phyloP scores from a whole-genome alignment of 2,888 invertebrate species.

The Parasteatoda lunata region DNA sequence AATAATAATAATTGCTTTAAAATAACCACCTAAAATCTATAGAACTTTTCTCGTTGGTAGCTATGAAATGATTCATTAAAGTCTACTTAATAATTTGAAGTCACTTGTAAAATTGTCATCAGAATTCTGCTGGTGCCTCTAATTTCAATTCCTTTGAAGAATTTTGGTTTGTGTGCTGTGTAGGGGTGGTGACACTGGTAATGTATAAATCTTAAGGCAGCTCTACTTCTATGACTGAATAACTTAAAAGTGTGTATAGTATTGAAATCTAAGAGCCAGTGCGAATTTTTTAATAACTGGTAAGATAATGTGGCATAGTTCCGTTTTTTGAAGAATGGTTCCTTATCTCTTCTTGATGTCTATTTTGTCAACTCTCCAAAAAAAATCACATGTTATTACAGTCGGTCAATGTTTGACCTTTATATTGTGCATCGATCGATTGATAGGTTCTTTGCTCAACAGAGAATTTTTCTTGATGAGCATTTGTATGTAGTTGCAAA shows the following conservation, averaged over 20 bases:
- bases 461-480: slow-evolving; percentile 62
- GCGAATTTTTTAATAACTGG: slow-evolving; percentile 47
- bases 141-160: neutral
- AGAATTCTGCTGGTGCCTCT: slow-evolving; percentile 51
- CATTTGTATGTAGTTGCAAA: slow-evolving; percentile 67
- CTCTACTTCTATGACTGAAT: slow-evolving; percentile 55
- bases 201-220: slow-evolving; percentile 66
- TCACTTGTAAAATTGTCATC: no score
- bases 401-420: slow-evolving; percentile 53
- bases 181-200: slow-evolving; percentile 68
- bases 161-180: slow-evolving; percentile 42
- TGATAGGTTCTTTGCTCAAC: slow-evolving; percentile 65
- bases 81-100: no score
- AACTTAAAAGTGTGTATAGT: slow-evolving; percentile 44
- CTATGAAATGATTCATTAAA: no score
- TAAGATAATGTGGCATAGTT: slow-evolving; percentile 54
- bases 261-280: slow-evolving; percentile 52
- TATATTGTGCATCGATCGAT: slow-evolving; percentile 64
- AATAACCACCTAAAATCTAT: no score
- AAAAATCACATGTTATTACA: slow-evolving; percentile 59
- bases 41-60: no score
- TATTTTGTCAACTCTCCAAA: slow-evolving; percentile 60
- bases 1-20: no score
- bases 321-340: slow-evolving; percentile 43
- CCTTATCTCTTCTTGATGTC: slow-evolving; percentile 68